These are phyloP conservation scores for Plecotus auritus DNA, from an alignment of 2,113 vertebrate species.

Conservation along the genomic window DNA sequence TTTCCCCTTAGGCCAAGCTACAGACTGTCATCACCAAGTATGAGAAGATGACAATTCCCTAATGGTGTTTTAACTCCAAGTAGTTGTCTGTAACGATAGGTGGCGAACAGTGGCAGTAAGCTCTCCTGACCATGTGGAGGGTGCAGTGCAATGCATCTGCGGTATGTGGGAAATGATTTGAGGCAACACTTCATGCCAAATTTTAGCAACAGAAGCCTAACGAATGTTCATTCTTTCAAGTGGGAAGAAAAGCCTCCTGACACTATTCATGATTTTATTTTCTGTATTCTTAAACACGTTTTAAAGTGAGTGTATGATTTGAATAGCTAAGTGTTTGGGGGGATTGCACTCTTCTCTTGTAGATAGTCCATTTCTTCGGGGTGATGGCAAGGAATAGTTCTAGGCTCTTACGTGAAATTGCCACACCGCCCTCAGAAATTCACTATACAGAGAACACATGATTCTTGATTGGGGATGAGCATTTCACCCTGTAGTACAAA, in stretches of 20 bases:
- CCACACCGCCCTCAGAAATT: neutral
- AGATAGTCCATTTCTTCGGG: neutral
- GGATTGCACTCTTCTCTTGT: neutral
- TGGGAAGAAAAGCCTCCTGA: neutral
- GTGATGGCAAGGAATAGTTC: neutral
- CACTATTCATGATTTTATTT: neutral
- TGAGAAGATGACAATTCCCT: neutral
- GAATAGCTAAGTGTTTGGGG: neutral
- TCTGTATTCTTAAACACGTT: neutral
- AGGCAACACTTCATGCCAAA: neutral
- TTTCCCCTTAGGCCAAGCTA: neutral
- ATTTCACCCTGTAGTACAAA: neutral
- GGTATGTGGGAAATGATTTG: neutral
- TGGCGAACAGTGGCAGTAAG: neutral
- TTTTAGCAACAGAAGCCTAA: slow-evolving; percentile 43
- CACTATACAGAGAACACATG: neutral
- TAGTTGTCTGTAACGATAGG: neutral
- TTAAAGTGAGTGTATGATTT: neutral
- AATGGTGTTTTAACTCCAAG: neutral
- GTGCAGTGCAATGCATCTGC: neutral
- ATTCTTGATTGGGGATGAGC: neutral
- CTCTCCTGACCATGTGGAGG: neutral
- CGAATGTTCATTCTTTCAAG: slow-evolving; percentile 18
- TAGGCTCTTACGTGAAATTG: neutral
- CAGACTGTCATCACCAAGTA: slow-evolving; percentile 36